These are phyloP conservation scores for Diaperis boleti DNA, from an alignment of 2,888 invertebrate species.

Conservation along the genomic window DNA sequence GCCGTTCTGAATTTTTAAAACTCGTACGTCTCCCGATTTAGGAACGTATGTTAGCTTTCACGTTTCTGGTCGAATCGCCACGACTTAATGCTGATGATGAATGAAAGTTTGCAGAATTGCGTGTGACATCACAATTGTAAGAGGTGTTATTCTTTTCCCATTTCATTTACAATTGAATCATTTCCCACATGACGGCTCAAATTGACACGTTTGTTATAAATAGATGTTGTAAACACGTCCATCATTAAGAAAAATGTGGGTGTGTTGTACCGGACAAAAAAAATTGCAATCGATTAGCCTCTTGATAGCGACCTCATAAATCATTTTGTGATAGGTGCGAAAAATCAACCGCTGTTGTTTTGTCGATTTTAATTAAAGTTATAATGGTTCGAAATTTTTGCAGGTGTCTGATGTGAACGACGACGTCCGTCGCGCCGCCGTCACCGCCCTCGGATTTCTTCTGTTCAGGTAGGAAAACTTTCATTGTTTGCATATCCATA, in stretches of 20 bases:
- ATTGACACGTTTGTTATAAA: slow-evolving; percentile 12
- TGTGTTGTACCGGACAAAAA: slow-evolving; percentile 9
- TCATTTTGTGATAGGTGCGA: slow-evolving; percentile 9
- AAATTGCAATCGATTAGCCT: slow-evolving; percentile 1
- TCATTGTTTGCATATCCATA: slow-evolving; percentile 18
- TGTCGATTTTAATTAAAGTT: slow-evolving; percentile 33
- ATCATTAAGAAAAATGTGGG: slow-evolving; percentile 15
- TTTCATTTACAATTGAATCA: neutral
- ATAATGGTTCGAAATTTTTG: slow-evolving; percentile 44
- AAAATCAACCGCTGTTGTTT: slow-evolving; percentile 1
- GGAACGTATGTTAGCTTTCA: neutral
- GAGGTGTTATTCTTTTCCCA: neutral
- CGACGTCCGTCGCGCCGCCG: slow-evolving; percentile 97
- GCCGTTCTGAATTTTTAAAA: slow-evolving; percentile 2
- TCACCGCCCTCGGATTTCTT: slow-evolving; percentile 97
- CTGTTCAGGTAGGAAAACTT: slow-evolving; percentile 80
- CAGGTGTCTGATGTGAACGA: slow-evolving; percentile 96
- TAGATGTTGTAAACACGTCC: slow-evolving; percentile 6
- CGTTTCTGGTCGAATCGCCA: neutral
- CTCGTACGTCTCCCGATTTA: slow-evolving; percentile 2
- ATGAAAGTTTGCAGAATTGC: neutral
- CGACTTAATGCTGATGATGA: neutral
- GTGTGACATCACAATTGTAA: neutral
- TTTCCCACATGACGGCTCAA: neutral
- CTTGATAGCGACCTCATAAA: slow-evolving; percentile 8